A percentile compares a stretch with the other conserved stretches of the same genome.
phyloP scores from a whole-genome alignment of 2,113 vertebrate genomes.

The Oncorhynchus keta region DNA sequence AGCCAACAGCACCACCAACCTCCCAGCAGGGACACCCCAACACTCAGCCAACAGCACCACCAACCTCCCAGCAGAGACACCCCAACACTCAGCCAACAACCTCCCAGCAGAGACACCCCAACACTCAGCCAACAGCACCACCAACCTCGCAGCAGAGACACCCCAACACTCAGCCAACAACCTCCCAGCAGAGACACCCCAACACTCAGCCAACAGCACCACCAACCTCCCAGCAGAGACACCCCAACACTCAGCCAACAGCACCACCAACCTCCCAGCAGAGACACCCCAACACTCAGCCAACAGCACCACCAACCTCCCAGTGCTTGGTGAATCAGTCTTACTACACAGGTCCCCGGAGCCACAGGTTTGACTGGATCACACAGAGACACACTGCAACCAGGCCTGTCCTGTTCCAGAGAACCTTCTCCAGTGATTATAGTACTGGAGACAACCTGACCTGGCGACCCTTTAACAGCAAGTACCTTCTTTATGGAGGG shows the following conservation, averaged over 20 bases:
- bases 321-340: neutral
- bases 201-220: too few species aligned
- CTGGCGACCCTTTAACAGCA: constrained; percentile 20
- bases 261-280: neutral
- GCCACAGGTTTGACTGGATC: constrained; percentile 33
- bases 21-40: too few species aligned
- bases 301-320: neutral
- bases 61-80: too few species aligned
- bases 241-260: too few species aligned
- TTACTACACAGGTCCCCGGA: neutral
- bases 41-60: too few species aligned
- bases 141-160: too few species aligned
- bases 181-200: too few species aligned
- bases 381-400: constrained; percentile 19
- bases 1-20: too few species aligned
- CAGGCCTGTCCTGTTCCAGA: neutral
- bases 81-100: neutral
- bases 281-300: neutral
- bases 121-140: too few species aligned
- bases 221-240: neutral
- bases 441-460: neutral
- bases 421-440: constrained; percentile 25
- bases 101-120: neutral
- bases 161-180: too few species aligned
- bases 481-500: constrained; percentile 6